These are phyloP conservation scores for Pseudomugil tenellus DNA, from an alignment of 2,797 vertebrate species.

Conservation along the genomic window DNA sequence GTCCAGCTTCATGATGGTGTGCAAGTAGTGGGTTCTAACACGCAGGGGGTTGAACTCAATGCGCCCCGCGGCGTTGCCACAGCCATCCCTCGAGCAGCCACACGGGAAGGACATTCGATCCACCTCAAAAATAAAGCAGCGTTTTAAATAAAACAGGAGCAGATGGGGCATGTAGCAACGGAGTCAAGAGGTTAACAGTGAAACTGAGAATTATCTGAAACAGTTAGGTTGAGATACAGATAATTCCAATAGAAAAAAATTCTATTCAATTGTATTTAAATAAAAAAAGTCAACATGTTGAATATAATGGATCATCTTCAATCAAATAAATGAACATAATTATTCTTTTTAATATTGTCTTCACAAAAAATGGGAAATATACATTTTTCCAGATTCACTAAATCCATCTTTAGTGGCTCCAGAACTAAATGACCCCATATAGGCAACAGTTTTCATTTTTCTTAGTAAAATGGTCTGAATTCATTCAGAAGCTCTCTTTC, in stretches of 20 bases:
- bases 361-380: not conserved
- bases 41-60: constrained; percentile 97
- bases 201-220: no score
- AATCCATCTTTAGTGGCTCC: not conserved
- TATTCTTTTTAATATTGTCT: no score
- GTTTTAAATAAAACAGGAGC: not conserved
- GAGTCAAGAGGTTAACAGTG: not conserved
- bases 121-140: constrained; percentile 81
- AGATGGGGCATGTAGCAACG: not conserved
- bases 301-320: no score
- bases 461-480: not conserved
- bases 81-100: constrained; percentile 94
- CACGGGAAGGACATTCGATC: constrained; percentile 97
- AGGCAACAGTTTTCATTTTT: not conserved
- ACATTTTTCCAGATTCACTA: not conserved
- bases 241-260: no score
- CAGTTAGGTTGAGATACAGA: no score
- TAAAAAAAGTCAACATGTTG: no score
- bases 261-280: no score
- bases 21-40: constrained; percentile 95
- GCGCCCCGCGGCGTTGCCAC: constrained; percentile 90
- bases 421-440: not conserved
- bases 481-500: not conserved
- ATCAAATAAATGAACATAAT: no score
- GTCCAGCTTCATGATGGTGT: constrained; percentile 98